Conservation (phyloP, 2,888 invertebrate species). For the Dryobotodes eremita region DNA sequence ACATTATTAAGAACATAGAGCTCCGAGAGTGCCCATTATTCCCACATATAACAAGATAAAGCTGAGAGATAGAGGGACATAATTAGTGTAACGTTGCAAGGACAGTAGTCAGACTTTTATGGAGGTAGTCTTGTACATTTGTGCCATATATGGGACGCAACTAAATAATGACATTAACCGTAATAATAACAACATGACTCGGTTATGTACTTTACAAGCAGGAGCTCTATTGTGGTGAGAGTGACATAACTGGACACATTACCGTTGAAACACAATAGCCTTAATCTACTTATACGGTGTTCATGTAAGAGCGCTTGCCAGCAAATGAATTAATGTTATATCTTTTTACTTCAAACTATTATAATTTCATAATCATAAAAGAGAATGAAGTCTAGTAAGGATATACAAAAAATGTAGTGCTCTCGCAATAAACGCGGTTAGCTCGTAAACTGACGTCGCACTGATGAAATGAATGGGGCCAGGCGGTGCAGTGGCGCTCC, state of each 20-base stretch:
- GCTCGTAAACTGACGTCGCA: slow-evolving; percentile 83
- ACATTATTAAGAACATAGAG: slow-evolving; percentile 56
- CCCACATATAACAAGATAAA: slow-evolving; percentile 62
- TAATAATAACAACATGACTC: slow-evolving; percentile 57
- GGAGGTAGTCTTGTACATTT: slow-evolving; percentile 46
- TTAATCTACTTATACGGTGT: slow-evolving; percentile 8
- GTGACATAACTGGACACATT: slow-evolving; percentile 34
- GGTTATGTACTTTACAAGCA: slow-evolving; percentile 32
- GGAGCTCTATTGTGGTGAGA: slow-evolving; percentile 22
- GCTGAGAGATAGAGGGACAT: slow-evolving; percentile 64
- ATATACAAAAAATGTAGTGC: slow-evolving; percentile 82
- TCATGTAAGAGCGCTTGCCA: background rate
- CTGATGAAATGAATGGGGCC: slow-evolving; percentile 79
- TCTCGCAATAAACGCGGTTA: slow-evolving; percentile 81
- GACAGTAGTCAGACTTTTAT: slow-evolving; percentile 55
- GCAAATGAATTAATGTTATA: slow-evolving; percentile 52
- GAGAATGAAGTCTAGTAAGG: slow-evolving; percentile 75
- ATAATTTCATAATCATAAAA: slow-evolving; percentile 78
- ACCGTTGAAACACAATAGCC: slow-evolving; percentile 29
- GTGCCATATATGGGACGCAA: slow-evolving; percentile 44
- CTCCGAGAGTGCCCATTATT: slow-evolving; percentile 60
- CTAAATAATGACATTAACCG: slow-evolving; percentile 58
- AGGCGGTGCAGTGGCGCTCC: slow-evolving; percentile 50
- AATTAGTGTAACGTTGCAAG: slow-evolving; percentile 67
- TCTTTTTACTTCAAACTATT: slow-evolving; percentile 76